phyloP scores from a whole-genome alignment of 2,113 vertebrate genomes.

The Colossoma macropomum region DNA sequence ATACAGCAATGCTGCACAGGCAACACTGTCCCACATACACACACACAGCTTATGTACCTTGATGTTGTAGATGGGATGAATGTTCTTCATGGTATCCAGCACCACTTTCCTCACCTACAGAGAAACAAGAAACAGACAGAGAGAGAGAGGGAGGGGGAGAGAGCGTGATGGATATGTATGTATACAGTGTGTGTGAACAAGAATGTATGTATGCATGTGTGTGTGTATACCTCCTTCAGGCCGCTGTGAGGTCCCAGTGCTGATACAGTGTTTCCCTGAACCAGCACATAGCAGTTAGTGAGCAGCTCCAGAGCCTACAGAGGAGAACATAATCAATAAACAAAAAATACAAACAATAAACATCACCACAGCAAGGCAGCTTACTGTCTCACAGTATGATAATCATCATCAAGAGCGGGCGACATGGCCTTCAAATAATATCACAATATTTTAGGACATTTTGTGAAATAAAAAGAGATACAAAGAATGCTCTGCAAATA shows the following conservation, averaged over 20 bases:
- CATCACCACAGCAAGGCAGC: neutral
- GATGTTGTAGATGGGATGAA: slow-evolving; percentile 99
- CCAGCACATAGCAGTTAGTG: slow-evolving; percentile 97
- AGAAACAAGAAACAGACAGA: slow-evolving; percentile 21
- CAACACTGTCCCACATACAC: no score
- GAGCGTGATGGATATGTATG: neutral
- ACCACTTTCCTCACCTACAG: slow-evolving; percentile 94
- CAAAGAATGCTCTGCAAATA: no score
- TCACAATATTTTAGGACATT: no score
- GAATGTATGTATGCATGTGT: no score
- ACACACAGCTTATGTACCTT: slow-evolving; percentile 79
- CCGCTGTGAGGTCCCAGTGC: slow-evolving; percentile 89
- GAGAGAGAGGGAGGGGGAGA: neutral
- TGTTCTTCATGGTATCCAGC: slow-evolving; percentile 97
- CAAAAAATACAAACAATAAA: slow-evolving; percentile 19
- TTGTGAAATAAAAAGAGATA: no score
- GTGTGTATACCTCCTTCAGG: slow-evolving; percentile 87
- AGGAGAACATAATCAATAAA: neutral
- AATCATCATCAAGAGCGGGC: no score
- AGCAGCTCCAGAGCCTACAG: slow-evolving; percentile 90
- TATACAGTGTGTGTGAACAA: neutral
- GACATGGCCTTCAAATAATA: no score
- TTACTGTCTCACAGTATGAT: no score
- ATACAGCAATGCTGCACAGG: no score
- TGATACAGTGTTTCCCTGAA: slow-evolving; percentile 97